Base-by-base conservation (phyloP, 2,888 invertebrate species). In the Eumerus sabulonum region DNA sequence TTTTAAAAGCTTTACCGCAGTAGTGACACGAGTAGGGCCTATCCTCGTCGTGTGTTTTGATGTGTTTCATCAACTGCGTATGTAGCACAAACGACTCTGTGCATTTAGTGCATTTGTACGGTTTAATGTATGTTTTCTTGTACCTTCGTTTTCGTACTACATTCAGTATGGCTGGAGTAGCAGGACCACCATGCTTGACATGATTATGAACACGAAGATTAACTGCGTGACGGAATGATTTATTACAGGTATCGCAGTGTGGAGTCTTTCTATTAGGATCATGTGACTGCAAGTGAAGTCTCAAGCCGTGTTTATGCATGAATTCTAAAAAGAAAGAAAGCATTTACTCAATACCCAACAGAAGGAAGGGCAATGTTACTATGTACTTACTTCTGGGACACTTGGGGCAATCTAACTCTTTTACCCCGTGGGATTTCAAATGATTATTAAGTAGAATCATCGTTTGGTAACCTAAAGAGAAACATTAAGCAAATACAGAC, bases 121-220 rank as follows among this genome's bases (percentile, higher is more conserved):
- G 76, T 19, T 72, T 71, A 9, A 67, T 47, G 0, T 56, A 7
- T 3, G 19, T 3, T 0, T 12, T 9, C 11, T 47, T 57, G 1
- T 5, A 47, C 12, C 48, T 18, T 1, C 45, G 50, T 13, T 63
- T 72, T 7, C 17, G 40, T n/a, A 77, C n/a, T 42, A 72, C 48
- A 9, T 67, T 47, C 1, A 48, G 9, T 3, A 67, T 17, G 1
- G 62, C 16, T 1, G 35, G 9, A 1, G 72, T 36, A 1, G 72
- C 47, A 36, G 67, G 47, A 9, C 12, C 72, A 17, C 67, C 72
- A 35, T 77, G 77, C 19, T 45, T 47, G 14, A 57, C 57, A 9
- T 63, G 53, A 36, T 67, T 67, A 47, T 77, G 77, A 42, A 72
- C n/a, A 19, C 67, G 67, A 2, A 77, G 18, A 48, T 63, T 77